These are phyloP conservation scores for Eublepharis macularius DNA, from an alignment of 2,113 vertebrate genomes.

Conservation along the genomic window DNA sequence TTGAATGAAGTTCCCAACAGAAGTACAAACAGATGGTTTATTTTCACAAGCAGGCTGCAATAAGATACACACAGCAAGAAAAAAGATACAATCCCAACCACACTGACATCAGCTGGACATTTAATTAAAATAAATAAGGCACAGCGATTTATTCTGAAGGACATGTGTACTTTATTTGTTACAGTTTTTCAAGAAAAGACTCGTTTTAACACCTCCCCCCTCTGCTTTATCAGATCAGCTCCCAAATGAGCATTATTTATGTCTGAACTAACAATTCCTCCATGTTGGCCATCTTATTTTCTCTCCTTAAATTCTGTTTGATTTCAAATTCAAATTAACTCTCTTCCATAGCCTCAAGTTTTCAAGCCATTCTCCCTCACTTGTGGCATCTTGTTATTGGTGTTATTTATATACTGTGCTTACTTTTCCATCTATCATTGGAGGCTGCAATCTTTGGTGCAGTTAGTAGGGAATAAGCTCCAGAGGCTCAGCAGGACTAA, in stretches of 20 bases:
- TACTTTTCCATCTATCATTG: neutral
- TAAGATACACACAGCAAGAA: neutral
- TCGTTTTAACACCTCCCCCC: no score
- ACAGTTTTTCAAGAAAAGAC: neutral
- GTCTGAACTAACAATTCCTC: no score
- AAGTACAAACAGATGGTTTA: no score
- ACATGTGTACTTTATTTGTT: no score
- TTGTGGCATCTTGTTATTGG: neutral
- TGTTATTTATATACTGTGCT: neutral
- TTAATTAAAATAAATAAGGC: no score
- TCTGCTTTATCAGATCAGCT: neutral
- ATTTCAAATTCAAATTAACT: neutral
- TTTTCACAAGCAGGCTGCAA: neutral
- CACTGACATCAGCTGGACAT: neutral
- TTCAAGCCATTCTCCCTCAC: neutral
- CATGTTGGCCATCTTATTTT: neutral
- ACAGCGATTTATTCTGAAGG: no score
- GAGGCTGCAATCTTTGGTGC: neutral
- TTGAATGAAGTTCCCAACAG: neutral
- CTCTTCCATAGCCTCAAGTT: neutral
- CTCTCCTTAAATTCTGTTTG: neutral
- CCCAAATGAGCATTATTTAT: no score
- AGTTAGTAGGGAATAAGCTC: no score
- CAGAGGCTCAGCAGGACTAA: no score
- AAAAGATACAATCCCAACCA: neutral